Evolutionary conservation across 1,140 invertebrate species (phyloP).

Genomic region (Phortica variegata): DNA sequence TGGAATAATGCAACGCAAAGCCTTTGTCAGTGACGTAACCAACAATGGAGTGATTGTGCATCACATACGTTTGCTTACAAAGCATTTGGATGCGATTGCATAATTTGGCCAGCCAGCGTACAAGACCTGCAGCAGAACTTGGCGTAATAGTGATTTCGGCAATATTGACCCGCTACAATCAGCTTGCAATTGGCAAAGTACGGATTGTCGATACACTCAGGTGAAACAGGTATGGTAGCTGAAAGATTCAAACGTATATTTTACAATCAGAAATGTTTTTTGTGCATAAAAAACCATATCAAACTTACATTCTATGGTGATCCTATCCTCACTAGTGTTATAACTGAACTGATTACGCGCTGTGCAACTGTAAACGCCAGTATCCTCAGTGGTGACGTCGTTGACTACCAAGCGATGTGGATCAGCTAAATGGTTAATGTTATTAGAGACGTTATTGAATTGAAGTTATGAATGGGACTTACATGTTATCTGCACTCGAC

Average conservation of each 20-base stretch:
- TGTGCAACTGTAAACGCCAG: constrained; percentile 77
- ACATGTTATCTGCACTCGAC: constrained; percentile 46
- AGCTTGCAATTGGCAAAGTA: constrained; percentile 86
- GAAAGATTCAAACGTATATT: constrained; percentile 22
- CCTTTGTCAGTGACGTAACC: no score
- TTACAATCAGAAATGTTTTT: not conserved
- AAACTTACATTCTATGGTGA: constrained; percentile 71
- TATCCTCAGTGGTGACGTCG: constrained; percentile 66
- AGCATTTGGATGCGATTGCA: constrained; percentile 40
- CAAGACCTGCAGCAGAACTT: constrained; percentile 91
- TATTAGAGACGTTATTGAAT: not conserved
- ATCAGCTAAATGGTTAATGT: constrained; percentile 33
- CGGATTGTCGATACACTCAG: constrained; percentile 81
- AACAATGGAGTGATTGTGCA: not conserved
- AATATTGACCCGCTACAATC: constrained; percentile 80
- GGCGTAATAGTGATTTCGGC: constrained; percentile 85
- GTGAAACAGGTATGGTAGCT: constrained; percentile 71
- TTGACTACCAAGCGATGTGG: constrained; percentile 68
- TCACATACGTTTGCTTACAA: constrained; percentile 31
- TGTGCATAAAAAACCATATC: not conserved
- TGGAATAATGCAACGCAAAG: constrained; percentile 10
- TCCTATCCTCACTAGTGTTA: constrained; percentile 63
- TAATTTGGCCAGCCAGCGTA: constrained; percentile 73
- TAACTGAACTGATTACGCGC: constrained; percentile 71
- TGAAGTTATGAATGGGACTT: not conserved